These are phyloP conservation scores for Sporophila hypoxantha DNA, from an alignment of 2,113 vertebrate species.

Conservation along the genomic window DNA sequence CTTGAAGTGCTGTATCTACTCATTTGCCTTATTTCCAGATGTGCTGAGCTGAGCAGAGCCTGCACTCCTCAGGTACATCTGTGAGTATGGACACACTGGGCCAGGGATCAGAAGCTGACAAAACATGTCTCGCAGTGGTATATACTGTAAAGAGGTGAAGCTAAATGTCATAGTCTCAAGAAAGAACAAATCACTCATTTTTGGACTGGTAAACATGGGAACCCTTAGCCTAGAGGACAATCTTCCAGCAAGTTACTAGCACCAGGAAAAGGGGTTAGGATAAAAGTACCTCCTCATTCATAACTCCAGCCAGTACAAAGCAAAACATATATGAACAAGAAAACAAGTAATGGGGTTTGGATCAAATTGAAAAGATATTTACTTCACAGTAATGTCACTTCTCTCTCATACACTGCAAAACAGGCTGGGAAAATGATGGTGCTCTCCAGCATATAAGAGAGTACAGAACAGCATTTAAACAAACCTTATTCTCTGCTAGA, in stretches of 20 bases:
- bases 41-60: neutral
- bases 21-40: neutral
- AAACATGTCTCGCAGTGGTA: neutral
- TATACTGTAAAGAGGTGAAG: neutral
- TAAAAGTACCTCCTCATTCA: neutral
- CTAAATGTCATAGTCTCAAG: neutral
- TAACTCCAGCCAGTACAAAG: neutral
- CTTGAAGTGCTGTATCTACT: neutral
- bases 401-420: neutral
- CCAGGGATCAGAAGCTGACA: neutral
- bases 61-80: neutral
- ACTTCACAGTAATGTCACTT: neutral
- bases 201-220: neutral
- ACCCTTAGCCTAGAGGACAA: neutral
- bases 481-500: constrained; percentile 7
- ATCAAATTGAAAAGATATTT: neutral
- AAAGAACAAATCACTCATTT: neutral
- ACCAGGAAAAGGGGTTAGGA: neutral
- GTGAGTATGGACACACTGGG: neutral
- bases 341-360: neutral
- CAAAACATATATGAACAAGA: neutral
- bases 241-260: neutral
- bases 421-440: neutral
- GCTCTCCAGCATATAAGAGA: neutral
- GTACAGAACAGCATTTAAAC: neutral